Base-by-base conservation (phyloP, 2,113 vertebrate species). In the Bostrychus sinensis region DNA sequence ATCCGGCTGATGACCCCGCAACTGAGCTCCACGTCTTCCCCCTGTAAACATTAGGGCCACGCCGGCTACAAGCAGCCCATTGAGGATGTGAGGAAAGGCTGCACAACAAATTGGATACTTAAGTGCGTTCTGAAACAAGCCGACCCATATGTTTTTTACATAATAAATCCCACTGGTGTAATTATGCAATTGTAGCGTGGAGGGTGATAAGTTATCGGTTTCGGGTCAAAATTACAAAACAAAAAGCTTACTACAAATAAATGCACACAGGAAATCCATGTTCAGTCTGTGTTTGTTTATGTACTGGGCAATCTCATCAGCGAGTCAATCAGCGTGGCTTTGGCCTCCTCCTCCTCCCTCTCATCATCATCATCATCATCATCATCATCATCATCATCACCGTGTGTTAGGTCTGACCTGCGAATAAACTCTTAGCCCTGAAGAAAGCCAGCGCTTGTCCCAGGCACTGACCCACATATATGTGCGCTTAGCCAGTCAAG, bases 371-470 rank as follows among this genome's bases (percentile, higher is more conserved):
- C 72, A 69, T 73, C 39, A 42, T 17, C 39, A 11, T 20, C 61
- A 50, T 66, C 72, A 62, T 66, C 58, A 59, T 30, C 64, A 56
- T 56, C 59, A 56, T 78, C 67, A 62, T 78, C 66, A 55, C 66
- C 22, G 23, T 73, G 50, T 66, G 53, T 53, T 69, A 70, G 23
- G 4, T 22, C 71, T 90, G 88, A 90, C 90, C 85, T 79, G 56
- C 1, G 22, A 48, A 25, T 87, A 84, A 90, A 91, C 82, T 53
- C 5, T 4, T 30, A 67, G 48, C 68, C 65, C 26, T 10, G 25
- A 87, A 90, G 80, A 91, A 90, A 88, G 77, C 63, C 12, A 53
- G 28, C 19, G n/a, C 77, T 79, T 90, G 81, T 89, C 75, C 72
- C 11, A 28, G 38, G 43, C 38, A 72, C 43, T 20, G 64, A 67